Evolutionary conservation across 2,888 invertebrate genomes (phyloP), one percentile per base, ranked within the genome.

Genomic region (Tribolium freemani): DNA sequence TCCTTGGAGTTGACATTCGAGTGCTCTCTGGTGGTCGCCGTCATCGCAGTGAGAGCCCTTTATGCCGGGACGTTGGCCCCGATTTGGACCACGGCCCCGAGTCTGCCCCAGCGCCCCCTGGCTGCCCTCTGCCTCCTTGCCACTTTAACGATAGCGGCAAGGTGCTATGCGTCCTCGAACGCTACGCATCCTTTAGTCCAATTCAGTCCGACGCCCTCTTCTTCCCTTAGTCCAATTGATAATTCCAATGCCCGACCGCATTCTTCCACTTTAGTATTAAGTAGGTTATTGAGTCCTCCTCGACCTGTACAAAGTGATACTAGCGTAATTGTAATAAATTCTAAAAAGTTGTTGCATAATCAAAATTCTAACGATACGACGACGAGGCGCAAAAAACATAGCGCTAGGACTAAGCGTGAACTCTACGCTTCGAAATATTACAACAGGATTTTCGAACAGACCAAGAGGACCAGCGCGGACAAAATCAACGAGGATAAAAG

Each of bases 61-160:
- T 80, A 84, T 84, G 84, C 82, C 74, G 83, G 84, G 81, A 83
- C 83, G 80, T 83, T 83, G 83, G 83, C 83, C 83, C 77, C 79
- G 73, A 74, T 76, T 79, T 79, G 81, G 84, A 84, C 84, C 84
- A 84, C 84, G 85, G 84, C 84, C 82, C 82, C 80, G 74, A 79
- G 79, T 78, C 78, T 77, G 71, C 78, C 72, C 30, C 78, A 78
- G 77, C 81, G 81, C 76, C 77, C 80, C 69, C 82, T 83, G 84
- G 84, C 85, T 80, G 79, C 82, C 77, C 75, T 82, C 75, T 79
- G 81, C 76, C 76, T 84, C 81, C 77, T 85, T 78, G 82, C 82
- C 81, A 82, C 82, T 87, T 88, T 88, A 88, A 88, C 88, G 87
- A 87, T 89, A 89, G 88, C 88, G 87, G 88, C 89, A 87, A 89